Base-by-base conservation (phyloP, 2,113 vertebrate genomes). In the Atherinomorus stipes region DNA sequence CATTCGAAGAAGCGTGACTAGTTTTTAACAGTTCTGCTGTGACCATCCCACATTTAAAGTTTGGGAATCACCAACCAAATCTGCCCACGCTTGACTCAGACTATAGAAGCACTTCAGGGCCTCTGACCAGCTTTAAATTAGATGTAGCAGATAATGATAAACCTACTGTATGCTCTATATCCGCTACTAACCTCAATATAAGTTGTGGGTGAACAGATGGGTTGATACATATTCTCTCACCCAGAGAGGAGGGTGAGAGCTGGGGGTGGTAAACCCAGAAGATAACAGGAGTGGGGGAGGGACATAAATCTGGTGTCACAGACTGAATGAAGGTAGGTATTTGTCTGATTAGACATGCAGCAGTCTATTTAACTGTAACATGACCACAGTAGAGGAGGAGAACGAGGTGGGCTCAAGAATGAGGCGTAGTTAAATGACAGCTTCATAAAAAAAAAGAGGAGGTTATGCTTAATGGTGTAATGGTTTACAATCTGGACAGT, bases 401-500 rank as follows among this genome's bases (percentile, higher is more conserved):
- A 56, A 73, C 22, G 59, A 52, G 57, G 66, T 50, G 69, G 75
- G 51, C 50, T 64, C 38, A 16, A 50, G 15, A 71, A 54, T 11
- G 42, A 45, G 76, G 53, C 40, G 69, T 69, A 59, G 71, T 53
- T 18, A 40, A 23, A 49, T 22, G 4, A 42, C 38, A 12, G 45
- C 19, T 26, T 21, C 31, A 59, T 59, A 47, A 75, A 60, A 28
- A 60, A 28, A 69, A 2, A 61, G 16, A 6, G 11, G 44, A 40
- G 12, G 23, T 28, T 34, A 67, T 53, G 73, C 44, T 61, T 75
- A 44, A 75, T 72, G 62, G 75, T 65, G 73, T 71, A n/a, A 78
- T 80, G 75, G 69, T 90, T 91, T 72, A 85, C 81, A 86, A 84
- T 90, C 86, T 88, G 85, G 85, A 91, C 76, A 70, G 74, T 87